phyloP scores from a whole-genome alignment of 2,888 invertebrate species.

The Limnephilus lunatus region DNA sequence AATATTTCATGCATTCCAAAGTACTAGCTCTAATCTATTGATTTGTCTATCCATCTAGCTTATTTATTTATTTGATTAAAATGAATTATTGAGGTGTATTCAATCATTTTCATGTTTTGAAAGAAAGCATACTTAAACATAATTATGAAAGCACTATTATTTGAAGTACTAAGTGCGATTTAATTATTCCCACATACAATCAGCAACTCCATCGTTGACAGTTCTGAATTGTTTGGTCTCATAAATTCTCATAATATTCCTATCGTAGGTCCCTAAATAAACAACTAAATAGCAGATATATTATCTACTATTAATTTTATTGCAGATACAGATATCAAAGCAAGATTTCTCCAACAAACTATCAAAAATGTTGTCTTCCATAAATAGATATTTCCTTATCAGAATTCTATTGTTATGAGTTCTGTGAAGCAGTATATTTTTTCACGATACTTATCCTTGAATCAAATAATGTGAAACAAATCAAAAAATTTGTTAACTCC shows the following conservation, averaged over 20 bases:
- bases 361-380: background rate
- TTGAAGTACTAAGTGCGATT: background rate
- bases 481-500: background rate
- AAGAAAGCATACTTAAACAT: no score
- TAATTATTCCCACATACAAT: background rate
- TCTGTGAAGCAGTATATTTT: background rate
- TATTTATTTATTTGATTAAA: no score
- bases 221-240: background rate
- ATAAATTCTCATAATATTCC: background rate
- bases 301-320: background rate
- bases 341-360: background rate
- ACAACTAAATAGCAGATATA: background rate
- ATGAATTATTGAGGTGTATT: no score
- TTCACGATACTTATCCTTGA: background rate
- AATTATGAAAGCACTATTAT: no score
- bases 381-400: background rate
- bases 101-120: no score
- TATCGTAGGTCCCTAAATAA: no score
- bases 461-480: background rate
- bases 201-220: background rate
- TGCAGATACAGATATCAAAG: background rate
- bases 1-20: no score
- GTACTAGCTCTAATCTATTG: no score
- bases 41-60: no score
- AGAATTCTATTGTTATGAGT: background rate